These are phyloP conservation scores for Strix aluco DNA, from an alignment of 2,113 vertebrate species.

Conservation along the genomic window DNA sequence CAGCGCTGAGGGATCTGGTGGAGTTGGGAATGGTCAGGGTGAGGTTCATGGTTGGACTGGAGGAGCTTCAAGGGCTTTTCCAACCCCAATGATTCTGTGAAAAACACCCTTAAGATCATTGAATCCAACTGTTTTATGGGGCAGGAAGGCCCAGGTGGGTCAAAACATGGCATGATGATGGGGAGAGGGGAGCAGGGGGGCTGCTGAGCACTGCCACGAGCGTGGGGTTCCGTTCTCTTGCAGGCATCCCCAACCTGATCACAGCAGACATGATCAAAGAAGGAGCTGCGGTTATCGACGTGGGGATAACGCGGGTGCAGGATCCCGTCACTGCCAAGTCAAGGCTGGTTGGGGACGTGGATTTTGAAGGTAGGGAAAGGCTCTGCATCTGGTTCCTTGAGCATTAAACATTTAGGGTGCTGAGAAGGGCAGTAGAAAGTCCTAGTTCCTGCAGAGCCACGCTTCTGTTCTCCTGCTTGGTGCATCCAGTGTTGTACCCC, in stretches of 20 bases:
- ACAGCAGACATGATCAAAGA: constrained; percentile 98
- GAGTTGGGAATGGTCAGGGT: too few species aligned
- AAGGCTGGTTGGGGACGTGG: constrained; percentile 93
- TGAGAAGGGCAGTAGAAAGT: neutral
- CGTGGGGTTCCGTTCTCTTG: rapidly evolving
- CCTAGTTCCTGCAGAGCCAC: rapidly evolving
- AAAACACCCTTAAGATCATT: neutral
- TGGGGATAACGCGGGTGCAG: constrained; percentile 92
- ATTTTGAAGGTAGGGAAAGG: constrained; percentile 88
- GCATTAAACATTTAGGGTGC: rapidly evolving
- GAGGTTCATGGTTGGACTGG: too few species aligned
- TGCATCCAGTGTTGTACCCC: rapidly evolving
- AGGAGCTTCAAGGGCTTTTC: too few species aligned
- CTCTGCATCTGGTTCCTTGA: neutral
- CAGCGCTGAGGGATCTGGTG: too few species aligned
- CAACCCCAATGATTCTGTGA: neutral
- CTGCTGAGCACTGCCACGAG: rapidly evolving
- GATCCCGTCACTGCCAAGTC: constrained; percentile 87
- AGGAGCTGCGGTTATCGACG: constrained; percentile 92
- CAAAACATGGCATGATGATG: rapidly evolving
- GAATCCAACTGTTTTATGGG: neutral
- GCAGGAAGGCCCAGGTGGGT: neutral
- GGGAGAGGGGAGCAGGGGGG: too few species aligned
- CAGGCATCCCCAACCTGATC: constrained; percentile 97
- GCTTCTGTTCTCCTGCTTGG: neutral